phyloP scores from a whole-genome alignment of 2,888 invertebrate genomes.

The Macrophya alboannulata region DNA sequence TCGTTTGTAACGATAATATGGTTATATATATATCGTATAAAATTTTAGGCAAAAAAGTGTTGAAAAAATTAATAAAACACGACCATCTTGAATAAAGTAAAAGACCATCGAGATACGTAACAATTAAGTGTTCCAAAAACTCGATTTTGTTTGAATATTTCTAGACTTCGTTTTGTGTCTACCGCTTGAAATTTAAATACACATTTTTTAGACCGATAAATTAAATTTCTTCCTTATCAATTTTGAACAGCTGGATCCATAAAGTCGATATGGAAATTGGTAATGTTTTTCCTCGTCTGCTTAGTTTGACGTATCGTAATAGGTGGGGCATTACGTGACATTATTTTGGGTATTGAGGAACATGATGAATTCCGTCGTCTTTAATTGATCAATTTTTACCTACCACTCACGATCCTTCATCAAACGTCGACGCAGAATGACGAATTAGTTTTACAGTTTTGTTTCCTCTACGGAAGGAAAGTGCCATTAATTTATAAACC shows the following conservation, averaged over 20 bases:
- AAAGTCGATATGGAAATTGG: neutral
- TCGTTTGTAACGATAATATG: neutral
- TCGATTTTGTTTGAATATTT: neutral
- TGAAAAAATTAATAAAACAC: too few relatives aligned
- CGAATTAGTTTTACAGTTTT: neutral
- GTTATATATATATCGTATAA: neutral
- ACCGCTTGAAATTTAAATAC: too few relatives aligned
- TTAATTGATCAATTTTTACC: neutral
- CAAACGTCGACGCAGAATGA: constrained; percentile 6
- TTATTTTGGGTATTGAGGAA: neutral
- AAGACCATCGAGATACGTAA: neutral
- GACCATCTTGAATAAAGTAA: neutral
- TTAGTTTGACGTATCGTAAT: neutral
- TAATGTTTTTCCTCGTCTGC: neutral
- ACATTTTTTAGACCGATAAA: neutral
- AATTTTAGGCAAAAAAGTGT: neutral
- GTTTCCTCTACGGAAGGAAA: constrained; percentile 2
- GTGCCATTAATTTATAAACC: neutral
- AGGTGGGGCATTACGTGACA: neutral
- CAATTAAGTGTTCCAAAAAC: neutral
- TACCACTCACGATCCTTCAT: constrained; percentile 6
- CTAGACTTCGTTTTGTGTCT: neutral
- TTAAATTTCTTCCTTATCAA: neutral
- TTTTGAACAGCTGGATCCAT: neutral
- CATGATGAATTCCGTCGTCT: neutral